phyloP scores from a whole-genome alignment of 2,113 vertebrate genomes.

The Ceratotherium simum region DNA sequence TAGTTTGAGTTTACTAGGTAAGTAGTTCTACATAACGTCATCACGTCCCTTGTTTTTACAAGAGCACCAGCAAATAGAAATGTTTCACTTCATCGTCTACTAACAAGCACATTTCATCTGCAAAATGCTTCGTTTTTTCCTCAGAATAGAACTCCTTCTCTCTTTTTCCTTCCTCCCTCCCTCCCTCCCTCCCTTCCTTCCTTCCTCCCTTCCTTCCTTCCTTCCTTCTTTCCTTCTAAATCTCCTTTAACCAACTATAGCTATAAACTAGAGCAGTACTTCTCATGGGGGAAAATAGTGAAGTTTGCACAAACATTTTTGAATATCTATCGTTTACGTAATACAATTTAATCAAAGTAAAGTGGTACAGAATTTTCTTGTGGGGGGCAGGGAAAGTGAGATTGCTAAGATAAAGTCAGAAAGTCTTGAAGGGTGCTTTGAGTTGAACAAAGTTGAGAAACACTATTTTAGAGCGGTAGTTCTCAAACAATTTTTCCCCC shows the following conservation, averaged over 20 bases:
- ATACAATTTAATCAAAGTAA: slow-evolving; percentile 17
- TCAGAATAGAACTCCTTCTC: neutral
- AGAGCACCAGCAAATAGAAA: neutral
- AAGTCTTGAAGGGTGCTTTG: neutral
- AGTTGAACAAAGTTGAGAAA: neutral
- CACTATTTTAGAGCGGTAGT: neutral
- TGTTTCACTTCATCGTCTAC: neutral
- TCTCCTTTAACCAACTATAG: neutral
- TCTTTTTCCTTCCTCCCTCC: too few relatives aligned
- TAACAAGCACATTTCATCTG: neutral
- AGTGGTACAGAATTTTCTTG: neutral
- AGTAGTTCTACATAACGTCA: neutral
- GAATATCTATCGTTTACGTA: neutral
- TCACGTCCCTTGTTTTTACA: neutral
- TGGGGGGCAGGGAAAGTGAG: too few relatives aligned
- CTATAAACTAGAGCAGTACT: neutral
- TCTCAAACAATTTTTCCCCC: neutral
- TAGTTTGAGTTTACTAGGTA: neutral
- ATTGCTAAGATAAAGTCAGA: neutral
- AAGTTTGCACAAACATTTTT: neutral
- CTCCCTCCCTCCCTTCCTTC: too few relatives aligned
- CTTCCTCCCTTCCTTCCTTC: neutral
- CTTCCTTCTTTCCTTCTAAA: neutral
- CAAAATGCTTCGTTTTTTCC: neutral
- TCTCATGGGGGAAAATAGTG: neutral